phyloP scores from a whole-genome alignment of 2,888 invertebrate genomes.

The Eristalis tenax region DNA sequence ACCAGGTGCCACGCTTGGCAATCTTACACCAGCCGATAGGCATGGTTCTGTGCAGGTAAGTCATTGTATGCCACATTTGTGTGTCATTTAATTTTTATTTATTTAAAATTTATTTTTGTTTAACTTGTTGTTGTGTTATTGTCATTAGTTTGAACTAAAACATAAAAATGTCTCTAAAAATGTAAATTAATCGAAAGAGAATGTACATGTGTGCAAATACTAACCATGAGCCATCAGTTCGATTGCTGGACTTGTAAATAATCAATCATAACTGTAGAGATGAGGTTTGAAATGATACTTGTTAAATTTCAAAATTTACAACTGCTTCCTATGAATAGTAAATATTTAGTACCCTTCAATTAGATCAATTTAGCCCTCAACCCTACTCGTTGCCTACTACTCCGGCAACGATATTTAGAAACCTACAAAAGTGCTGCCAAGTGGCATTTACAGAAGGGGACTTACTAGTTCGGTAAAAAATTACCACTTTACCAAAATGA shows the following conservation, averaged over 20 bases:
- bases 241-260: slow-evolving; percentile 47
- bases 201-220: slow-evolving; percentile 51
- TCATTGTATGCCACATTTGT: slow-evolving; percentile 75
- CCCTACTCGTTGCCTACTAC: no score
- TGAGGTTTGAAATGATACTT: slow-evolving; percentile 7
- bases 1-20: slow-evolving; percentile 89
- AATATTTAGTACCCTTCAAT: no score
- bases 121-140: slow-evolving; percentile 2
- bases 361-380: no score
- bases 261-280: slow-evolving; percentile 20
- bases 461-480: no score
- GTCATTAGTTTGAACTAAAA: background rate
- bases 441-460: no score
- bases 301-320: slow-evolving; percentile 9
- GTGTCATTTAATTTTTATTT: slow-evolving; percentile 23
- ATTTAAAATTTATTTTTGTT: slow-evolving; percentile 27
- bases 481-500: no score
- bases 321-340: background rate
- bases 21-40: slow-evolving; percentile 96
- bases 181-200: slow-evolving; percentile 12
- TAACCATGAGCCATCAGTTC: slow-evolving; percentile 20
- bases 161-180: background rate
- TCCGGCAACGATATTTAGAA: no score
- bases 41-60: slow-evolving; percentile 98
- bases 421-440: no score